Conservation (phyloP, 1,140 invertebrate genomes). For the Bombus vancouverensis region DNA sequence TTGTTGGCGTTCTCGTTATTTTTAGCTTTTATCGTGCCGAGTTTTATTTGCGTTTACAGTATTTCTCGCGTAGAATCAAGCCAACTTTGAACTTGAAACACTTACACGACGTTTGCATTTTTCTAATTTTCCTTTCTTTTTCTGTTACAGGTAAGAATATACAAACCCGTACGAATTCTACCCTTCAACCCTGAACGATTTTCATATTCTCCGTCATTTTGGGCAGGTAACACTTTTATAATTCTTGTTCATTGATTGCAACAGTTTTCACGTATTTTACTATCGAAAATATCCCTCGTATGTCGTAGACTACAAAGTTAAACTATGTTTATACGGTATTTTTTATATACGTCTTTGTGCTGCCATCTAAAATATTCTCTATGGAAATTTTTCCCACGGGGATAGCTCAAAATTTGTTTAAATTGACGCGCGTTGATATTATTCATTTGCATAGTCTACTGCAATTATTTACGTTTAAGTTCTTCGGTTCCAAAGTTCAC, state of each 20-base stretch:
- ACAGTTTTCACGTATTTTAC: neutral
- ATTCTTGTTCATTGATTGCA: neutral
- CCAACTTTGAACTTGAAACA: neutral
- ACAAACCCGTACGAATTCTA: neutral
- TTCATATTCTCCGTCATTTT: neutral
- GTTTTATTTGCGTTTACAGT: conserved; percentile 4
- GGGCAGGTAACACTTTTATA: neutral
- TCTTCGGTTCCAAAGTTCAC: too few species aligned
- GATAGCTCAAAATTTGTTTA: too few species aligned
- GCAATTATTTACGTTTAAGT: too few species aligned
- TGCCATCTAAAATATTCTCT: too few species aligned
- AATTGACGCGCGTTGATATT: too few species aligned
- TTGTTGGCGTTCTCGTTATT: neutral
- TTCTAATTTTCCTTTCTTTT: neutral
- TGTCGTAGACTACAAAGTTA: too few species aligned
- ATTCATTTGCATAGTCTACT: too few species aligned
- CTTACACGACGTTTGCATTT: too few species aligned
- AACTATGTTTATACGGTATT: too few species aligned
- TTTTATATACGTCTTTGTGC: too few species aligned
- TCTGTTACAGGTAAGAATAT: conserved; percentile 17
- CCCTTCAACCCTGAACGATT: neutral
- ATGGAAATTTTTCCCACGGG: too few species aligned
- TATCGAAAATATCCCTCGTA: neutral
- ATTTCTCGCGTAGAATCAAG: neutral
- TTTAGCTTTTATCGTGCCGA: conserved; percentile 8